Conservation (phyloP, 2,113 vertebrate genomes). For the Aphelocoma coerulescens region DNA sequence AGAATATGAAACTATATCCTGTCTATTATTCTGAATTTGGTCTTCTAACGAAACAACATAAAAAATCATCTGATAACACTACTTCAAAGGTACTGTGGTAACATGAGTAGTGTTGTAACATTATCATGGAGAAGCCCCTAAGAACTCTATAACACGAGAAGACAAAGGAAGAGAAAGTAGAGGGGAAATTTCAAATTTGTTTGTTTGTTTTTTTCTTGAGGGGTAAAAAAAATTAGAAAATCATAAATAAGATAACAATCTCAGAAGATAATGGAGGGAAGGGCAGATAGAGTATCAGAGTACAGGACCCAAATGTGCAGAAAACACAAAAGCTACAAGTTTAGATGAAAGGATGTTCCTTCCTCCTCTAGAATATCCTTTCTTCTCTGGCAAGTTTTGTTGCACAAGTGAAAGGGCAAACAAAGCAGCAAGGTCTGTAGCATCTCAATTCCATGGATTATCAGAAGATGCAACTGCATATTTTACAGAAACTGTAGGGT, state of each 20-base stretch:
- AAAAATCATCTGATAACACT: neutral
- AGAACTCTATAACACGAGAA: neutral
- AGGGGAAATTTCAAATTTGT: neutral
- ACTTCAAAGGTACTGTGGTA: neutral
- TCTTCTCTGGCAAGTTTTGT: neutral
- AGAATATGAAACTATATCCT: neutral
- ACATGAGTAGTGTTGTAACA: neutral
- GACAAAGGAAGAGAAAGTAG: neutral
- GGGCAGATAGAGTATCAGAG: neutral
- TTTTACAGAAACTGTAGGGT: neutral
- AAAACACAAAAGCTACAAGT: neutral
- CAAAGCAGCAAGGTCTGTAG: neutral
- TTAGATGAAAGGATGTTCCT: neutral
- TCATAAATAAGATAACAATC: neutral
- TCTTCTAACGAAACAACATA: neutral
- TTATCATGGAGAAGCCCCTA: neutral
- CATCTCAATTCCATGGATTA: fast-evolving
- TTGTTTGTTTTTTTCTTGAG: neutral
- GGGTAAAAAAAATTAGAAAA: neutral
- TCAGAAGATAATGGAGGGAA: neutral
- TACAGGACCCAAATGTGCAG: neutral
- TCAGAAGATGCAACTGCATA: neutral
- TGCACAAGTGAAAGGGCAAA: neutral
- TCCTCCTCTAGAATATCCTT: neutral
- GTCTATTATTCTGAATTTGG: neutral